Percentiles rank a stretch among this genome's conserved stretches.
These are phyloP conservation scores for Silurus glanis DNA, from an alignment of 2,113 vertebrate genomes.

Conservation along the genomic window DNA sequence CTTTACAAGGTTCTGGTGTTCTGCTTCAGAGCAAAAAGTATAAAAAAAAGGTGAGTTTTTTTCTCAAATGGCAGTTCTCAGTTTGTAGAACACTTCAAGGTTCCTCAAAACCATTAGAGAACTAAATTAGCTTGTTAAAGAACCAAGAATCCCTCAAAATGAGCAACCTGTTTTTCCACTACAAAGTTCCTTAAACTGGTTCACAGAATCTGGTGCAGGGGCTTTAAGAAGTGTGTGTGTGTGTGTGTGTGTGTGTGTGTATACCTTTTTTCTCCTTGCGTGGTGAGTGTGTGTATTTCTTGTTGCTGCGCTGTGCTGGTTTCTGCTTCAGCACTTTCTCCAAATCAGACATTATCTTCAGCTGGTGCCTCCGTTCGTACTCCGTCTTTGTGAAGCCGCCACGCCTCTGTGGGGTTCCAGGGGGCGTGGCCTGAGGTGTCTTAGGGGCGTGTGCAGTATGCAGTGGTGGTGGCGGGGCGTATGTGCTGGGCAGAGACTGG, in stretches of 20 bases:
- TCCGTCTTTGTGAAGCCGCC: conserved; percentile 81
- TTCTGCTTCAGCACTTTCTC: conserved; percentile 75
- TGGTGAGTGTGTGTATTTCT: conserved; percentile 76
- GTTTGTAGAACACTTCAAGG: background rate
- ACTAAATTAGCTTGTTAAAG: background rate
- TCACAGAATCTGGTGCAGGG: background rate
- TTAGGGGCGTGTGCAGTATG: conserved; percentile 57
- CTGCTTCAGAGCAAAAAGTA: background rate
- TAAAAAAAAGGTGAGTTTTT: background rate
- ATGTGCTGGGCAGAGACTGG: conserved; percentile 57
- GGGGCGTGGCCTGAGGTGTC: conserved; percentile 62
- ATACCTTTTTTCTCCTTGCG: conserved; percentile 69
- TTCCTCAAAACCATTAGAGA: background rate
- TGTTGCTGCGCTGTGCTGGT: conserved; percentile 37
- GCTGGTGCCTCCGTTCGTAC: conserved; percentile 79
- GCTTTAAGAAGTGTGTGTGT: background rate
- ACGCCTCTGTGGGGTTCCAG: conserved; percentile 71
- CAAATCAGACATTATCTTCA: conserved; percentile 78
- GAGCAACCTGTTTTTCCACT: background rate
- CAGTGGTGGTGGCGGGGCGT: conserved; percentile 52
- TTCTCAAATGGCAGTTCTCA: background rate
- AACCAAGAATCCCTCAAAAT: background rate
- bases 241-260: conserved; percentile 20
- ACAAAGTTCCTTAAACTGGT: background rate
- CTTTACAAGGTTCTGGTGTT: conserved; percentile 25